A percentile compares a stretch with the other conserved stretches of the same genome.
Evolutionary conservation across 2,797 vertebrate genomes (phyloP).

Genomic region (Merluccius polli): DNA sequence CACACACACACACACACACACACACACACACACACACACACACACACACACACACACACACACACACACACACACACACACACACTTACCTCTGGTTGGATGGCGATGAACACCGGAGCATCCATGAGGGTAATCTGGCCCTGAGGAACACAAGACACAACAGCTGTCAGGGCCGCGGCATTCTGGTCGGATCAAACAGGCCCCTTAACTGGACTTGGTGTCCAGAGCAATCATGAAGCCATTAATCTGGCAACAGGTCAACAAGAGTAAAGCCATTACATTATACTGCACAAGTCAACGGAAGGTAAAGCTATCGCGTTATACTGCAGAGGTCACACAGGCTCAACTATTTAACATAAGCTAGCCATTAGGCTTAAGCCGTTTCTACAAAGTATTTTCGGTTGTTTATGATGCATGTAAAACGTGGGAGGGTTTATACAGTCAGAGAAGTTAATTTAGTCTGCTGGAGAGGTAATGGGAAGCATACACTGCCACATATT

Average conservation of each 20-base stretch:
- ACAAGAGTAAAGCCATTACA: background rate
- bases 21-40: too few species aligned
- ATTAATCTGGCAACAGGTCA: background rate
- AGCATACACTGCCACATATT: background rate
- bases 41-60: background rate
- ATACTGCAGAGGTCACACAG: background rate
- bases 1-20: too few species aligned
- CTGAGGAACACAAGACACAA: constrained; percentile 62
- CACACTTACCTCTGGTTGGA: constrained; percentile 93
- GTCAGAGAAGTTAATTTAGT: background rate
- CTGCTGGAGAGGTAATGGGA: background rate
- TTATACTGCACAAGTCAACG: background rate
- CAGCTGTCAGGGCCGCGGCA: constrained; percentile 15
- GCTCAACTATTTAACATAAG: background rate
- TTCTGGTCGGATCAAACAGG: background rate
- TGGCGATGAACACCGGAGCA: constrained; percentile 95
- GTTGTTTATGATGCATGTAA: background rate
- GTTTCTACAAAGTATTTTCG: background rate
- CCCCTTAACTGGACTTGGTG: background rate
- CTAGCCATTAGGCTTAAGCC: background rate
- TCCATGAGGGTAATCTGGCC: constrained; percentile 99
- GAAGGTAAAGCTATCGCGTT: background rate
- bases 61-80: constrained; percentile 6
- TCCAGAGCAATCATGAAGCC: background rate
- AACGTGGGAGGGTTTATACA: background rate